Conservation (phyloP, 2,113 vertebrate genomes). For the Centropus unirufus region DNA sequence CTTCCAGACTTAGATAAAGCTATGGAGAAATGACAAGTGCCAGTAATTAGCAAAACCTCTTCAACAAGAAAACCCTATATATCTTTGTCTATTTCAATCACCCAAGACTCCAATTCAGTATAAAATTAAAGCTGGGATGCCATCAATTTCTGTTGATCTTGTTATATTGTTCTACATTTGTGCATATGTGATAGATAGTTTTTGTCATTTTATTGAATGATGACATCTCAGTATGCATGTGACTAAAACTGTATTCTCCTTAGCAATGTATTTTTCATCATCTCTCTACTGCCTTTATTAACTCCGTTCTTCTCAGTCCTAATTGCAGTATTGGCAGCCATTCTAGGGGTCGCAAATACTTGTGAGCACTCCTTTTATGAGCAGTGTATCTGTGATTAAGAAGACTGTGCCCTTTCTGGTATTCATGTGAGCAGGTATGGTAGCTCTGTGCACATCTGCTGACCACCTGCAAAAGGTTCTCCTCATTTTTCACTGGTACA, state of each 20-base stretch:
- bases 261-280: slow-evolving; percentile 76
- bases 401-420: background rate
- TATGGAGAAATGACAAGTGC: slow-evolving; percentile 88
- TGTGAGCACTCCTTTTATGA: background rate
- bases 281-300: slow-evolving; percentile 51
- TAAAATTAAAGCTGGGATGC: slow-evolving; percentile 91
- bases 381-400: background rate
- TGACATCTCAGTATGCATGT: slow-evolving; percentile 76
- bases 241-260: slow-evolving; percentile 79
- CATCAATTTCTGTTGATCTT: slow-evolving; percentile 95
- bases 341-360: background rate
- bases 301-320: background rate
- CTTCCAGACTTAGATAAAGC: slow-evolving; percentile 91
- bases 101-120: slow-evolving; percentile 82
- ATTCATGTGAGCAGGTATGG: background rate
- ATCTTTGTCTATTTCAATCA: slow-evolving; percentile 97
- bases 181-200: slow-evolving; percentile 90
- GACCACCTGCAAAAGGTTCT: background rate
- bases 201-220: slow-evolving; percentile 94
- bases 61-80: slow-evolving; percentile 90
- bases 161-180: slow-evolving; percentile 88
- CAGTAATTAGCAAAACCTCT: slow-evolving; percentile 91
- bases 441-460: background rate
- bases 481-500: background rate
- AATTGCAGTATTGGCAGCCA: background rate